A percentile compares a stretch with the other conserved stretches of the same genome.
Evolutionary conservation across 2,888 invertebrate genomes (phyloP).

Genomic region (Ophion ventricosus): DNA sequence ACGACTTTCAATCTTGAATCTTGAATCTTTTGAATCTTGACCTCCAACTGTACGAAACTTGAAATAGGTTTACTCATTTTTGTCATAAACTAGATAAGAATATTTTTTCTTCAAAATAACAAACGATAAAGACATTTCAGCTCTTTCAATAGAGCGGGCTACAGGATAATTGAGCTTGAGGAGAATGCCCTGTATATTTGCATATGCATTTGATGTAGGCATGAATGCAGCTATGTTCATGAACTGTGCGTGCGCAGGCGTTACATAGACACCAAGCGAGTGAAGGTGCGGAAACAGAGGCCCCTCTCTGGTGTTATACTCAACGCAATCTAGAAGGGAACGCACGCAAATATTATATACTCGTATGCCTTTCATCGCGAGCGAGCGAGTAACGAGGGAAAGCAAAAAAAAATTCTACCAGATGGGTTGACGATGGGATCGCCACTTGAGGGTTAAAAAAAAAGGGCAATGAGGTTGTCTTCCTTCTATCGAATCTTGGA

Average conservation of each 20-base stretch:
- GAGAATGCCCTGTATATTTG: constrained; percentile 10
- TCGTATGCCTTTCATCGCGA: constrained; percentile 15
- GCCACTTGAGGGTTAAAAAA: neutral
- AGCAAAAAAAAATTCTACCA: constrained; percentile 40
- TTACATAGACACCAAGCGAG: constrained; percentile 35
- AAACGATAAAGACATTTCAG: neutral
- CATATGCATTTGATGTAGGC: constrained; percentile 16
- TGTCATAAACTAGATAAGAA: neutral
- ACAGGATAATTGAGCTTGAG: neutral
- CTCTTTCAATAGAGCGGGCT: neutral
- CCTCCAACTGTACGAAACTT: too few species aligned
- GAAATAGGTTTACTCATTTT: neutral
- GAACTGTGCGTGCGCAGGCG: constrained; percentile 16
- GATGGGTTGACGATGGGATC: constrained; percentile 3
- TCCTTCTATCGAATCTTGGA: neutral
- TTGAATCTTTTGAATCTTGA: too few species aligned
- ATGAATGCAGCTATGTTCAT: constrained; percentile 32
- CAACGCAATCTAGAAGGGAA: constrained; percentile 46
- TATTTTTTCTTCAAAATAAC: too few species aligned
- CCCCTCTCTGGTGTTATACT: constrained; percentile 54
- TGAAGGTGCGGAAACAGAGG: constrained; percentile 62
- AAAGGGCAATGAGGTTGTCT: neutral
- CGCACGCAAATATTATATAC: constrained; percentile 29
- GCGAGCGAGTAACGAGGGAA: constrained; percentile 51
- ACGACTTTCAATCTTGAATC: too few species aligned